Base-by-base conservation (phyloP, 1,140 invertebrate species). In the Octopus bimaculoides region DNA sequence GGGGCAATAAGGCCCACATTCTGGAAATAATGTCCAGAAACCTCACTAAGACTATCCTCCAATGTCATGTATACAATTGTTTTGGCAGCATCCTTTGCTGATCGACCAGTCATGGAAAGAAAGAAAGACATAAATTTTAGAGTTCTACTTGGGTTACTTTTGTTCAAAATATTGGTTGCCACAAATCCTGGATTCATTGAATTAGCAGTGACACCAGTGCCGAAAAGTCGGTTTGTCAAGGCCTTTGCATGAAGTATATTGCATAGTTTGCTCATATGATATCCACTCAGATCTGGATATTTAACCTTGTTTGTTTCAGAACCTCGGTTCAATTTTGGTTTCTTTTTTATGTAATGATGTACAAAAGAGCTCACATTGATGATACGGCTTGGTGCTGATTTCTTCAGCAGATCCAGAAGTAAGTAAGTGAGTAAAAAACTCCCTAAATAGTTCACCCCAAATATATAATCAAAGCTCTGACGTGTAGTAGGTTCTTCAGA, bases 201-300 rank as follows among this genome's bases (percentile, higher is more conserved):
- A 71, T 71, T 71, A n/a, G 66, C 17, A 5, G 26, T 71, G 5
- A 71, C 66, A 0, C 92, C 94, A 20, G 93, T 92, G 52, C 93
- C 94, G 89, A 95, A 92, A 17, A 97, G 88, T 81, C 94, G 91
- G 82, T 93, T 92, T 0, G 95, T 94, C 79, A 98, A 87, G 89
- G 97, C 96, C 75, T 92, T 91, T 0, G 94, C 94, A 88, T 97
- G 97, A 20, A 95, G 93, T 80, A 98, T 94, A 84, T 97, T 96
- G 3, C 95, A 95, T 84, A 96, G 94, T 88, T 98, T 98, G 0
- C 95, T 96, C 95, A 81, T 92, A 92, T 90, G 97, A 98, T 10
- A 95, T 94, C 56, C 89, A 90, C 26, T 52, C 5, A 77, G n/a
- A 17, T n/a, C 10, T 52, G 52, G 75, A 52, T 77, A 77, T 77